Base-by-base conservation (phyloP, 2,888 invertebrate genomes). In the Chloroclysta siterata region DNA sequence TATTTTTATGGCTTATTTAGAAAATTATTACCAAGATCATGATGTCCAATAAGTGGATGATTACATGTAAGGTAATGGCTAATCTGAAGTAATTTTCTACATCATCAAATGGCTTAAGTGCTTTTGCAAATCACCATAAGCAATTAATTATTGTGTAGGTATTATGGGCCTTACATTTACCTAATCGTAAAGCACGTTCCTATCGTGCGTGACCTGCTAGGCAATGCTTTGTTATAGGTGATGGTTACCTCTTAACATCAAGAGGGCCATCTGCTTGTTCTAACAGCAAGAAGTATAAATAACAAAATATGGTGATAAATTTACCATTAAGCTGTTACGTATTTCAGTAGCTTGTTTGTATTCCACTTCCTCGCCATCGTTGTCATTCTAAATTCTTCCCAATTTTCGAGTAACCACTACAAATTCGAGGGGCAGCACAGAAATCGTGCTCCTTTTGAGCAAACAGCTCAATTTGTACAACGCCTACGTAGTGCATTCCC, bases 21-120 rank as follows among this genome's bases (percentile, higher is more conserved):
- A 53, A 42, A 46, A 52, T 46, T 13, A 53, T 63, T 52, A 55
- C 33, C 11, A 13, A 58, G 55, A 53, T 61, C 67, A 64, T 59
- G 67, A 64, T 53, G 67, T 56, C 52, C 50, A 53, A 59, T 55
- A 63, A 53, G 47, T 47, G 41, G 53, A 48, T 46, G 22, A 60
- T 60, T 54, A 51, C 28, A 22, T 15, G 50, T 44, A 44, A 15
- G 14, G 15, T 59, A 39, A 60, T 53, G 48, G 33, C 60, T 44
- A 44, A 44, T 44, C 13, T 13, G 8, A 44, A 44, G 15, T 44
- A 6, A 44, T 48, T 41, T 50, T 41, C 28, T 22, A 50, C 47
- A 47, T 47, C 48, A 15, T 44, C 44, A 15, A 8, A 39, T 11
- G 11, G 6, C 11, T 39, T 39, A 39, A 11, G 36, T 39, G 10